Conservation (phyloP, 2,797 vertebrate genomes). For the Neosilurus mollespiculum region DNA sequence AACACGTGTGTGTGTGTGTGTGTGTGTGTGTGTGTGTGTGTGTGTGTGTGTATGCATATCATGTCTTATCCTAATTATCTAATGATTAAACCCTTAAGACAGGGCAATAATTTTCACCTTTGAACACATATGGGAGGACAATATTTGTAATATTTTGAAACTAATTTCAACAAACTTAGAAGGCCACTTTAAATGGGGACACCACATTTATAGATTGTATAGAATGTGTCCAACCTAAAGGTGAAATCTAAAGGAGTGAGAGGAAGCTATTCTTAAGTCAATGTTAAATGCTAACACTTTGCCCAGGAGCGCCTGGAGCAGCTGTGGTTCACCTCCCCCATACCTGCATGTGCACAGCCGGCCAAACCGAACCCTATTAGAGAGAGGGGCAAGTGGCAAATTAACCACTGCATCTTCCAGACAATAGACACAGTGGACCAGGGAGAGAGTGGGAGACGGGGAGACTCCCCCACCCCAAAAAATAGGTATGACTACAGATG, state of each 20-base stretch:
- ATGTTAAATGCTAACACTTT: conserved; percentile 8
- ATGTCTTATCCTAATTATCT: neutral
- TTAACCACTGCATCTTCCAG: conserved; percentile 49
- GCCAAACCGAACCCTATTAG: conserved; percentile 45
- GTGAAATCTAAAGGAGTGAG: neutral
- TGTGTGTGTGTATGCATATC: too few relatives aligned
- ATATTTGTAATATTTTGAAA: neutral
- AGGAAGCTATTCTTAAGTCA: neutral
- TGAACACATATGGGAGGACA: neutral
- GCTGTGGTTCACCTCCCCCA: conserved; percentile 25
- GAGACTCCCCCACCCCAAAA: neutral
- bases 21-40: too few relatives aligned
- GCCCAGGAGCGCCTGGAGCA: conserved; percentile 18
- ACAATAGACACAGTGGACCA: conserved; percentile 40
- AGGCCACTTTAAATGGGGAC: too few relatives aligned
- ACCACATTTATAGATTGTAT: neutral
- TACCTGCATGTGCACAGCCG: conserved; percentile 39
- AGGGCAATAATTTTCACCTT: neutral
- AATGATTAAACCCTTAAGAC: neutral
- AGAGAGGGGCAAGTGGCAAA: conserved; percentile 42
- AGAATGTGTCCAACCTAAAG: neutral
- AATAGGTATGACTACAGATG: conserved; percentile 3
- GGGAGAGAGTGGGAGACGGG: conserved; percentile 3
- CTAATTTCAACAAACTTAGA: too few relatives aligned
- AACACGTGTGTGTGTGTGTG: neutral